Evolutionary conservation across 2,797 vertebrate genomes (phyloP).

Genomic region (Neolamprologus multifasciatus): DNA sequence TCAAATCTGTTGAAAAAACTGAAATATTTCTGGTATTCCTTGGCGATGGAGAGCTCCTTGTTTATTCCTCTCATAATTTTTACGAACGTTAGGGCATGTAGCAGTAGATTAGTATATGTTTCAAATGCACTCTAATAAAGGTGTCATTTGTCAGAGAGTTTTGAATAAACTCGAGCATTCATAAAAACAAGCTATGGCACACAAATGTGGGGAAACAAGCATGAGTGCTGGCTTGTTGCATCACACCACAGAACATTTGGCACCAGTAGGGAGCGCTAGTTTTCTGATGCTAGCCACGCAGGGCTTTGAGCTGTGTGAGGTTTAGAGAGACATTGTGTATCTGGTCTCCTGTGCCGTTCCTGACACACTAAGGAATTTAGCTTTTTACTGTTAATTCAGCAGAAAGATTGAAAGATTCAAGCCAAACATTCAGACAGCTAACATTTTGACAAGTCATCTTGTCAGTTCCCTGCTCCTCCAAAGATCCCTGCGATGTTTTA

Average conservation of each 20-base stretch:
- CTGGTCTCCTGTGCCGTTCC: background rate
- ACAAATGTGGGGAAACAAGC: background rate
- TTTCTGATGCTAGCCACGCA: background rate
- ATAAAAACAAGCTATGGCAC: background rate
- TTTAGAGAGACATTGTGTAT: background rate
- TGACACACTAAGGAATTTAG: background rate
- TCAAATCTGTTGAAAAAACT: background rate
- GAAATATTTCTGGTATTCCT: background rate
- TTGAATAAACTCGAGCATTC: background rate
- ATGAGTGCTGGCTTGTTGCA: background rate
- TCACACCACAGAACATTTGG: background rate
- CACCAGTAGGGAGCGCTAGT: slow-evolving; percentile 42
- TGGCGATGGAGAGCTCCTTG: background rate
- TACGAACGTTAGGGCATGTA: background rate
- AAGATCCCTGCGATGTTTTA: background rate
- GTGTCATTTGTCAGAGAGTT: background rate
- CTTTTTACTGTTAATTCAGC: background rate
- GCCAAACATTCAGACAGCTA: background rate
- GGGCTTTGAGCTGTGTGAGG: background rate
- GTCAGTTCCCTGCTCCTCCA: background rate
- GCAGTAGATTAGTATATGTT: background rate
- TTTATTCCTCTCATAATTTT: background rate
- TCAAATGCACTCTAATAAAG: background rate
- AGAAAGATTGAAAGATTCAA: background rate
- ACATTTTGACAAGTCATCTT: background rate